phyloP scores from a whole-genome alignment of 1,140 invertebrate species.

The Cataglyphis hispanica region DNA sequence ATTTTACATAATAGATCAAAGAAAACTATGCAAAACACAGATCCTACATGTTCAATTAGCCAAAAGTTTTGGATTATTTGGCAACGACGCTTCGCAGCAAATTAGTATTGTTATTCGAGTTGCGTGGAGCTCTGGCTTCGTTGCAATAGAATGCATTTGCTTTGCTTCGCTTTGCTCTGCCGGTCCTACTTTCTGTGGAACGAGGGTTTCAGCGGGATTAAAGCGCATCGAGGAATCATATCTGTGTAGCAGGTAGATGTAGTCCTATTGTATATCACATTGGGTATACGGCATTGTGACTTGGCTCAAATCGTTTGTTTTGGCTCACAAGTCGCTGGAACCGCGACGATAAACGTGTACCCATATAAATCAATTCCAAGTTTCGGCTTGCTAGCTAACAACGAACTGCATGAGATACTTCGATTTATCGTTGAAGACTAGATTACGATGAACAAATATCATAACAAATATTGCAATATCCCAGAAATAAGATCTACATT shows the following conservation, averaged over 20 bases:
- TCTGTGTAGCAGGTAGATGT: constrained; percentile 66
- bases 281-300: constrained; percentile 64
- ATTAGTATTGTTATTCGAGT: constrained; percentile 72
- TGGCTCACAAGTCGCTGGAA: constrained; percentile 53
- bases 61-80: constrained; percentile 46
- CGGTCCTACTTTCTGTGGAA: constrained; percentile 58
- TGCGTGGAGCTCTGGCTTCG: constrained; percentile 37
- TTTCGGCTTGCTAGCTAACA: constrained; percentile 54
- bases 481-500: background rate
- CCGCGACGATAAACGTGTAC: constrained; percentile 57
- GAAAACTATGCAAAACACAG: constrained; percentile 11
- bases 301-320: constrained; percentile 69
- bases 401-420: constrained; percentile 40
- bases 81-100: constrained; percentile 59
- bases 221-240: constrained; percentile 73
- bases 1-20: constrained; percentile 12
- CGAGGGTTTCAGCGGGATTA: constrained; percentile 69
- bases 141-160: constrained; percentile 65
- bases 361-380: constrained; percentile 71
- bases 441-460: constrained; percentile 32
- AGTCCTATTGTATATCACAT: constrained; percentile 61
- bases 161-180: constrained; percentile 37
- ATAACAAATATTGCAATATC: background rate
- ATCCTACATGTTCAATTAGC: constrained; percentile 61
- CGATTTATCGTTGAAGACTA: constrained; percentile 14